phyloP scores from a whole-genome alignment of 2,113 vertebrate genomes.

The Pollimyrus isidori region DNA sequence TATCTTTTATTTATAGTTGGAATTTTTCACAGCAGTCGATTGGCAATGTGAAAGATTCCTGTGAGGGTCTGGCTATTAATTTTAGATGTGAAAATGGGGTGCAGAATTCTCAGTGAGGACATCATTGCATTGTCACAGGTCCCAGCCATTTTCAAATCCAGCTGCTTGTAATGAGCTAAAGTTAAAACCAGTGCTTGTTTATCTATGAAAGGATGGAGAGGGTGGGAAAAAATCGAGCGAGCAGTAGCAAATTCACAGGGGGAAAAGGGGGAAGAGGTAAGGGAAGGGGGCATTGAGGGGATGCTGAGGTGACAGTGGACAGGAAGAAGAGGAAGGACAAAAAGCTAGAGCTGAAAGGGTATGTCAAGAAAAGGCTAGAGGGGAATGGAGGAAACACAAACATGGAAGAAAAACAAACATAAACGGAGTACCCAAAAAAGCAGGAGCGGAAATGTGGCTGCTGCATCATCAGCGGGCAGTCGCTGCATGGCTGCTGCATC shows the following conservation, averaged over 20 bases:
- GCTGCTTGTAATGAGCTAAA: background rate
- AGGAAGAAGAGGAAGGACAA: background rate
- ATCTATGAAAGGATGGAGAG: background rate
- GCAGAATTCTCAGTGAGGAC: background rate
- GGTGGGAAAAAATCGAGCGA: background rate
- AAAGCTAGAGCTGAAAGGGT: background rate
- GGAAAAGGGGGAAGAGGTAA: background rate
- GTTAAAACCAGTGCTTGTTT: background rate
- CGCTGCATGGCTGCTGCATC: background rate
- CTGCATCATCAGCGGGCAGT: too few relatives aligned
- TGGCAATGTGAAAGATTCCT: background rate
- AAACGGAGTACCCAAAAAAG: constrained; percentile 3
- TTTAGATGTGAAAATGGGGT: constrained; percentile 1
- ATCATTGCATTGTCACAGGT: background rate
- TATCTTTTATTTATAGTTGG: constrained; percentile 13
- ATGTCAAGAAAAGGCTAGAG: too few relatives aligned
- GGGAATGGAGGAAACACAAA: constrained; percentile 10
- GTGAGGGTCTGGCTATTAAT: background rate
- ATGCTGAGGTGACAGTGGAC: constrained; percentile 32
- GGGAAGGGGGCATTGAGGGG: constrained; percentile 9
- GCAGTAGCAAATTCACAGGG: background rate
- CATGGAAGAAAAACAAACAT: background rate
- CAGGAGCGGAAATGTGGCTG: background rate
- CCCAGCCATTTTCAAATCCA: background rate
- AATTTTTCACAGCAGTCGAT: constrained; percentile 7